Base-by-base conservation (phyloP, 2,113 vertebrate species). In the Eudyptes chrysolophus region DNA sequence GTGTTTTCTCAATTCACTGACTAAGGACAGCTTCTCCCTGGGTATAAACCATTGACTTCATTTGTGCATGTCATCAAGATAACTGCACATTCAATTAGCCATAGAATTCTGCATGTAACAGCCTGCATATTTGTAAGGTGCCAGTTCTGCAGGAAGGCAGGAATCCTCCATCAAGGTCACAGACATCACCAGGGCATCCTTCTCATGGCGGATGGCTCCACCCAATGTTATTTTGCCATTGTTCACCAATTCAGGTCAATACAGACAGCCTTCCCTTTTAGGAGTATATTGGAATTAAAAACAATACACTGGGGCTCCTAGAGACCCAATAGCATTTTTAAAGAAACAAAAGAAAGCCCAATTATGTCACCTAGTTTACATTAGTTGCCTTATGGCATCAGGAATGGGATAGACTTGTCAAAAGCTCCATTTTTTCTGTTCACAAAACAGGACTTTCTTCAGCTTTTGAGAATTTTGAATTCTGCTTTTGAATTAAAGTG, bases 71-170 rank as follows among this genome's bases (percentile, higher is more conserved):
- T 54, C 40, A n/a, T 61, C 34, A 40, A 51, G 54, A 25, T 19
- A 51, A 16, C 7, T 34, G 36, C 49, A 29, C 44, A 25, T 55
- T 54, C 58, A 10, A 30, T 30, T 30, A 60, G 26, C 60, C 46
- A 27, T 4, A 15, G 40, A 4, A 26, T 5, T 13, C 22, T n/a
- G 11, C 4, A 9, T 7, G 8, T 38, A 42, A 62, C 0, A 0
- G 13, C 36, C 13, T 54, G 36, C 8, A 3, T 25, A 20, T 13
- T 38, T 44, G 16, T 26, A 46, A 85, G 38, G n/a, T 44, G 8
- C 13, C 48, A 19, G 20, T 12, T 78, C 52, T 84, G 52, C 21
- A 76, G 86, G 46, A 84, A 58, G 29, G 17, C 38, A 38, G 40
- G 11, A 80, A 40, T 38, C 7, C 17, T 74, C 65, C 69, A 70